phyloP scores from a whole-genome alignment of 1,140 invertebrate genomes.

The Ganaspis sp. region DNA sequence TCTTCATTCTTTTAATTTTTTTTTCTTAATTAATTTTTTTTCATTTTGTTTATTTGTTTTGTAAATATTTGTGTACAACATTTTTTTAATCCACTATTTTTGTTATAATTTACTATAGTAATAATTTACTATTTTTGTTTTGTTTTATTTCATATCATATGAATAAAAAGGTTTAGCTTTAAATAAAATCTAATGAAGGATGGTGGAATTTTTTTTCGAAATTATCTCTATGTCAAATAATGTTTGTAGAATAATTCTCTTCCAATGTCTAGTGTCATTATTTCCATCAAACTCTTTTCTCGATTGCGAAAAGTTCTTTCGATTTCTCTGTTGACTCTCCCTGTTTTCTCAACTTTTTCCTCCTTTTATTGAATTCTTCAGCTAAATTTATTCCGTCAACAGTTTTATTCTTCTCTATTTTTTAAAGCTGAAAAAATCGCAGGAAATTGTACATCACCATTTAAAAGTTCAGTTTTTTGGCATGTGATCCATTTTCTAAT shows the following conservation, averaged over 20 bases:
- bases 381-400: slow-evolving; percentile 19
- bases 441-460: neutral
- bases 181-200: too few species aligned
- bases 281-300: slow-evolving; percentile 11
- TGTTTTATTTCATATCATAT: too few species aligned
- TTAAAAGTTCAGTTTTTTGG: neutral
- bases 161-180: too few species aligned
- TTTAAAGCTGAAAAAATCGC: neutral
- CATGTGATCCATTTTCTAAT: too few species aligned
- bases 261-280: neutral
- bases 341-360: neutral
- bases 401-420: neutral
- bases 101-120: too few species aligned
- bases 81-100: too few species aligned
- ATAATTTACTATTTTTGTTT: too few species aligned
- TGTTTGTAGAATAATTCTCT: neutral
- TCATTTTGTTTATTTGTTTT: too few species aligned
- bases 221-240: neutral
- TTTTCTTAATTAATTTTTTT: too few species aligned
- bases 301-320: slow-evolving; percentile 4
- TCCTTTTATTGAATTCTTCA: neutral
- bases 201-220: too few species aligned
- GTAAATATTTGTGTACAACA: too few species aligned
- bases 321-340: neutral
- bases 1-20: too few species aligned